Evolutionary conservation across 2,888 invertebrate genomes (phyloP), one percentile per base, ranked within the genome.

Genomic region (Agrochola lychnidis): DNA sequence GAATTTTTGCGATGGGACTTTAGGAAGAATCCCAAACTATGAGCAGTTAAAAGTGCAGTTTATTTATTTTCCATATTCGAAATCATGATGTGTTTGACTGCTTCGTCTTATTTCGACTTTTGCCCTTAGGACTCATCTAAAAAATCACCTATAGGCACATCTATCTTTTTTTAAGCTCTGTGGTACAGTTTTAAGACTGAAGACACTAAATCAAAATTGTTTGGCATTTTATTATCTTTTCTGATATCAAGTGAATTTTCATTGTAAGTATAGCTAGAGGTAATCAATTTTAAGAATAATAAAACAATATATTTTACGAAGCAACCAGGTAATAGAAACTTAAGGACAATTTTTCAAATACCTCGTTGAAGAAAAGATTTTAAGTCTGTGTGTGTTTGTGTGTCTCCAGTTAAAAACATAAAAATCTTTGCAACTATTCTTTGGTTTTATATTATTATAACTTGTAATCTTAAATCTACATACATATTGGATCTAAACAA

Each of bases 371-470:
- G 19, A 61, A 61, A 30, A 30, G 30, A 1, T 30, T 30, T 30
- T 30, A 30, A 30, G 30, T 30, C 2, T 30, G 30, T 30, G 30
- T 1, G 30, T 30, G 67, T 74, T 77, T 30, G 30, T 1, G 30
- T 30, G 67, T 74, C 79, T 81, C 73, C 78, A 73, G 51, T 63
- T 68, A 51, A 66, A 73, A 63, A 70, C 61, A 69, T 22, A 45
- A 40, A 68, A 59, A 72, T 69, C 76, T 80, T 82, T 80, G 82
- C 70, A 30, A 57, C 4, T 69, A 75, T 72, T 87, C 79, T 87
- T 87, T 87, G 86, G 87, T 72, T 76, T 87, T 76, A 70, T 3
- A 73, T 2, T 59, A 51, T 51, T 40, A 40, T 64, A 73, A 73
- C 19, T 30, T 74, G 73, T 71, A 67, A 36, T 73, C 81, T 76